phyloP scores from a whole-genome alignment of 2,797 vertebrate genomes.

The Loriculus beryllinus region DNA sequence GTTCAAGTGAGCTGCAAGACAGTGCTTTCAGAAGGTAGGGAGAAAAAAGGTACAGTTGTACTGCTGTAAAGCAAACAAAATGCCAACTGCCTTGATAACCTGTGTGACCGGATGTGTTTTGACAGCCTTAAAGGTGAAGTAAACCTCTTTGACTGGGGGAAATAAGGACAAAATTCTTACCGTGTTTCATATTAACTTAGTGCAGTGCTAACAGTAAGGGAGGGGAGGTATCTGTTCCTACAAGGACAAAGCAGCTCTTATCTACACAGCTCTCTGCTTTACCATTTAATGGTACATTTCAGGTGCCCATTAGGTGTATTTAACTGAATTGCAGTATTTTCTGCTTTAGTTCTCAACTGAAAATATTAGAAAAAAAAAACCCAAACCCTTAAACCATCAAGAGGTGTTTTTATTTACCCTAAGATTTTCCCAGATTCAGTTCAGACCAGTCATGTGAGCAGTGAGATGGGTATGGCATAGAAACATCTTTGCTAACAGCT shows the following conservation, averaged over 20 bases:
- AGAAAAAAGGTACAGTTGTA: fast-evolving
- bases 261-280: fast-evolving
- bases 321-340: neutral
- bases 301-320: fast-evolving
- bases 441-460: neutral
- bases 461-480: no score
- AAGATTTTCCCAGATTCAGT: neutral
- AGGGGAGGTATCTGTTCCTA: fast-evolving
- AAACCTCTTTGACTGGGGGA: neutral
- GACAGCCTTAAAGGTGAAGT: neutral
- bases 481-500: neutral
- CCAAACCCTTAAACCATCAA: neutral
- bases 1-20: neutral
- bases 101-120: neutral
- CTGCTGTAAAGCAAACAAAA: neutral
- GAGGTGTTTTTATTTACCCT: neutral
- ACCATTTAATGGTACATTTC: fast-evolving
- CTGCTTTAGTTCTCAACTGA: neutral
- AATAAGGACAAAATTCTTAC: neutral
- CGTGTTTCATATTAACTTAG: neutral
- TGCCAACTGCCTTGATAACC: neutral
- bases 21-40: neutral
- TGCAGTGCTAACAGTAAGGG: neutral
- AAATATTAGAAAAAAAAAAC: neutral
- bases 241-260: neutral